Evolutionary conservation across 2,888 invertebrate species (phyloP), one percentile per base, ranked within the genome.

Genomic region (Tipula helvola): DNA sequence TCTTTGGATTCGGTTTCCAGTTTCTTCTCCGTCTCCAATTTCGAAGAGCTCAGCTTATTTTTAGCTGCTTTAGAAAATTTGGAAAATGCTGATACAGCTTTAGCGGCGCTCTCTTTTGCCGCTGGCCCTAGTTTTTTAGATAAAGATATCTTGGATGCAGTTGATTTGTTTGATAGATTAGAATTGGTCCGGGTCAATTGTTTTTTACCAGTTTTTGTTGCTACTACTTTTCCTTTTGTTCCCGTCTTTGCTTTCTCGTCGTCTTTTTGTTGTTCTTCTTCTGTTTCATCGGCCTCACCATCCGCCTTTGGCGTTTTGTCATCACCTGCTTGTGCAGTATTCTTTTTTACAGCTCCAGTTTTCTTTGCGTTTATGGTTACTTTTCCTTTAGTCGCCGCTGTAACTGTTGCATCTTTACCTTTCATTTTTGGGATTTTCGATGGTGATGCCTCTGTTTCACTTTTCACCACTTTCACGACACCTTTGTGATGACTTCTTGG

Each of bases 401-500:
- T 71, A 71, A 18, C 7, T 7, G 12, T 8, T 28, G 57, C 7
- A 5, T 57, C 57, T 8, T 57, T 57, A 4, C 39, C 84, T 1
- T 90, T 90, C 18, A 89, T 90, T 5, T 89, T 88, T 0, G 90
- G 91, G 16, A 89, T 89, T 28, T 89, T 89, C 0, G 90, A 88
- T 7, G 89, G 88, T 2, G 88, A 88, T 5, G 89, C 90, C 12
- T 89, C 89, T 0, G 88, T 88, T 4, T 71, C 86, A 86, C 89
- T 90, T 85, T 90, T 90, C 2, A 91, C 89, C 1, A 91, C 89
- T 18, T 89, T 88, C 2, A 91, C 87, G 5, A 91, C 88, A 1
- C 91, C 91, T 2, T 90, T 89, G 87, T 91, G 91, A 42, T 89
- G 90, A 52, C 91, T 90, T 1, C 91, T 91, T 7, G 91, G 91